Evolutionary conservation across 2,888 invertebrate genomes (phyloP).

Genomic region (Plagodis pulveraria): DNA sequence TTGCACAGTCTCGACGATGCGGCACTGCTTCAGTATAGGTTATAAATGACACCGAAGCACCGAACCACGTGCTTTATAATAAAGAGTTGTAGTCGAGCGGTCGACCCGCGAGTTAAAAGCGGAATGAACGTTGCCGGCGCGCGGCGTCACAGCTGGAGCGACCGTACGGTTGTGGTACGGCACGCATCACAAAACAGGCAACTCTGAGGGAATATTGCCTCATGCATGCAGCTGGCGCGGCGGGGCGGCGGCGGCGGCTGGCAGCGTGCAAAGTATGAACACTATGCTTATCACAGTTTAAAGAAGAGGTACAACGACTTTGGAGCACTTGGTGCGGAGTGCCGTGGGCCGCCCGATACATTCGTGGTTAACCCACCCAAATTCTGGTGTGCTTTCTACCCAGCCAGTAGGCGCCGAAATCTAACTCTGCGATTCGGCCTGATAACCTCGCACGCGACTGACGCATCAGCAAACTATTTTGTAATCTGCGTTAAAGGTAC

Average conservation of each 20-base stretch:
- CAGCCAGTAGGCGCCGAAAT: neutral
- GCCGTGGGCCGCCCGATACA: neutral
- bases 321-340: neutral
- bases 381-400: slow-evolving; percentile 6
- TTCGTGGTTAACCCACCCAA: slow-evolving; percentile 12
- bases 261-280: no score
- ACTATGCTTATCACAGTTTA: no score
- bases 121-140: slow-evolving; percentile 59
- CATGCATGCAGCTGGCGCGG: slow-evolving; percentile 35
- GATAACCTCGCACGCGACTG: slow-evolving; percentile 2
- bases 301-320: no score
- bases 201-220: slow-evolving; percentile 60
- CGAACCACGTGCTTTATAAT: slow-evolving; percentile 73
- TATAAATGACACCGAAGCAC: slow-evolving; percentile 61
- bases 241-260: neutral
- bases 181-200: slow-evolving; percentile 41
- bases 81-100: slow-evolving; percentile 55
- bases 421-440: slow-evolving; percentile 12
- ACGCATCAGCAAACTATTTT: neutral
- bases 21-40: slow-evolving; percentile 48
- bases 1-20: slow-evolving; percentile 7
- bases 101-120: slow-evolving; percentile 63
- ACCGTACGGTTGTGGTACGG: slow-evolving; percentile 5
- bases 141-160: slow-evolving; percentile 14
- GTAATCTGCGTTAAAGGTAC: neutral